Evolutionary conservation across 2,113 vertebrate species (phyloP).

Genomic region (Alaudala cheleensis): DNA sequence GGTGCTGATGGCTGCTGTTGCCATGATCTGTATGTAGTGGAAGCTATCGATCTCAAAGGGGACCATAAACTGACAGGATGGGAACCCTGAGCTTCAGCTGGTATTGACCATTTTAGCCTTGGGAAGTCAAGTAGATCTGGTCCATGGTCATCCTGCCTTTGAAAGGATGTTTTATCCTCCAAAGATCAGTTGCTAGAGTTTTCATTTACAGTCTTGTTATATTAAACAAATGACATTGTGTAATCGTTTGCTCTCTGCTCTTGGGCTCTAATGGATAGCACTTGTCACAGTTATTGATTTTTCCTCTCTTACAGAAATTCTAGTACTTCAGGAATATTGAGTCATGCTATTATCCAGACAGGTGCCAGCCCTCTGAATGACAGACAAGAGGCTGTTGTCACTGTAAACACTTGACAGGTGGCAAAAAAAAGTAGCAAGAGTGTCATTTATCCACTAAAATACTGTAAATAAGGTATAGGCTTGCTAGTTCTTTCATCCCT

Average conservation of each 20-base stretch:
- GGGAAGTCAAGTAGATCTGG: neutral
- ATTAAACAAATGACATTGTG: constrained; percentile 20
- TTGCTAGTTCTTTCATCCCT: constrained; percentile 12
- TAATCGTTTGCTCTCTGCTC: constrained; percentile 17
- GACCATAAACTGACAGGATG: neutral
- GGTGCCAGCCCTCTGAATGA: constrained; percentile 23
- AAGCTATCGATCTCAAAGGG: neutral
- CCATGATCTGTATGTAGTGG: neutral
- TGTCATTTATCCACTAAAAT: constrained; percentile 36
- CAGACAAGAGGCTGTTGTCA: constrained; percentile 22
- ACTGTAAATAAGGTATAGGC: constrained; percentile 24
- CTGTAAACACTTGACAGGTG: constrained; percentile 15
- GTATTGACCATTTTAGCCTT: neutral
- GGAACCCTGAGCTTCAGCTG: neutral
- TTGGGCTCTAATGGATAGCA: neutral
- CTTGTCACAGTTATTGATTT: constrained; percentile 63
- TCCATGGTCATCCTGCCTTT: neutral
- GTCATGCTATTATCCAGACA: constrained; percentile 29
- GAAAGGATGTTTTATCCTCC: neutral
- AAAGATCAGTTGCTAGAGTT: neutral
- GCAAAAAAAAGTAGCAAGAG: neutral
- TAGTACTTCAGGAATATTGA: constrained; percentile 47
- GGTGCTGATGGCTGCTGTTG: neutral
- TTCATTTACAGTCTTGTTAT: constrained; percentile 16
- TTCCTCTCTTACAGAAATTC: constrained; percentile 39